Evolutionary conservation across 2,888 invertebrate genomes (phyloP), one percentile per base, ranked within the genome.

Genomic region (Drosophila neutralis): DNA sequence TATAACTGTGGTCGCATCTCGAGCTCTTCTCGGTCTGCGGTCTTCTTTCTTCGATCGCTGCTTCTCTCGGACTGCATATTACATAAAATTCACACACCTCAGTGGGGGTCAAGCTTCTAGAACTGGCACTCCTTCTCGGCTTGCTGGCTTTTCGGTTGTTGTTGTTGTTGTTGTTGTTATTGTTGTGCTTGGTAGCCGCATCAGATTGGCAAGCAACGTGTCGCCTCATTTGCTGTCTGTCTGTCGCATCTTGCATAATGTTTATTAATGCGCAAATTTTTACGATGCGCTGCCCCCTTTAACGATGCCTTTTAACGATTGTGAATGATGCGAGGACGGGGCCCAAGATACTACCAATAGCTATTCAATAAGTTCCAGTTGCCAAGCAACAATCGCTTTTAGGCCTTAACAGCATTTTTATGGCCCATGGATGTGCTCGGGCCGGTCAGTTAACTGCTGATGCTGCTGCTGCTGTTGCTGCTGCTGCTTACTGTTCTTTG

Each of bases 261-360:
- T 86, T 86, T 86, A 89, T 86, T 89, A 86, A 86, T 87, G 89
- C 73, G 64, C 77, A 87, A 79, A 89, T 81, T 89, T 88, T 86
- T 83, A 89, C 74, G 85, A 87, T 48, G 40, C 80, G 42, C 64
- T 76, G 79, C 69, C 75, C 82, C 76, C 79, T 82, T 89, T 79
- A 81, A 89, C 89, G 85, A 89, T 81, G 69, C 70, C 75, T 76
- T 73, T 80, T 85, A 84, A 80, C 71, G 86, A 87, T 87, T 76
- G 65, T 69, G 63, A 56, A 56, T 65, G 65, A 63, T 36, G 65
- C 51, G 57, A 56, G 61, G 57, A 73, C 70, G 42, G 49, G 58
- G 56, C 66, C 75, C 66, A 61, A 60, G 36, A 49, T 60, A 40
- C 66, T 59, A 33, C 27, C 74, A 70, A 75, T 70, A 64, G 69